Evolutionary conservation across 2,888 invertebrate genomes (phyloP).

Genomic region (Hofmannophila pseudospretella): DNA sequence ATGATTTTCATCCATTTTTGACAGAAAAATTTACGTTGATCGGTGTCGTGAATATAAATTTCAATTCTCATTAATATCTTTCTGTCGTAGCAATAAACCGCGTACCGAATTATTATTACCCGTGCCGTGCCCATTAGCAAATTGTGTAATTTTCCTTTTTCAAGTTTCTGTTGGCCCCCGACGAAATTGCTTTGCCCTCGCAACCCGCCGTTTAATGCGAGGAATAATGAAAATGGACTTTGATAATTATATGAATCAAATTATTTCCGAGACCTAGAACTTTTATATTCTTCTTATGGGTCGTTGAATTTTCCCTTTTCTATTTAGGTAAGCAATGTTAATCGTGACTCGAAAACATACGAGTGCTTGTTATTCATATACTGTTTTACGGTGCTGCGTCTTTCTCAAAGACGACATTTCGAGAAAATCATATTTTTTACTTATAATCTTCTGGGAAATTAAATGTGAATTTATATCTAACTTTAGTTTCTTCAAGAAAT

Average conservation of each 20-base stretch:
- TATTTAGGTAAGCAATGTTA: no score
- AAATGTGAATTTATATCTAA: no score
- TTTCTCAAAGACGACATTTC: no score
- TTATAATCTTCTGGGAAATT: no score
- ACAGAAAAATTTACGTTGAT: constrained; percentile 9
- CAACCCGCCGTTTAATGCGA: constrained; percentile 56
- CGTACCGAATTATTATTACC: constrained; percentile 63
- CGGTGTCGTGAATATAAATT: constrained; percentile 35
- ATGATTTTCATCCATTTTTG: no score
- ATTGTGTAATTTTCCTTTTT: constrained; percentile 74
- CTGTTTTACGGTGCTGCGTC: no score
- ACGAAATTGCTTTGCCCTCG: constrained; percentile 65
- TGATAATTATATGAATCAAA: constrained; percentile 51
- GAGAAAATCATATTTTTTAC: no score
- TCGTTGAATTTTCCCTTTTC: no score
- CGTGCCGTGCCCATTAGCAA: constrained; percentile 62
- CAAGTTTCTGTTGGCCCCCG: constrained; percentile 60
- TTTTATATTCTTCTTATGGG: constrained; percentile 2
- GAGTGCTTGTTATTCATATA: no score
- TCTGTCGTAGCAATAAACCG: constrained; percentile 44
- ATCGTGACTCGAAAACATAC: no score
- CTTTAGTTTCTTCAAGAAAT: no score
- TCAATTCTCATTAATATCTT: constrained; percentile 47
- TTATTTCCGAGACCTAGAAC: constrained; percentile 31
- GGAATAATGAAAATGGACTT: constrained; percentile 65